Conservation (phyloP, 2,888 invertebrate species). For the Tanytarsus gracilentus region DNA sequence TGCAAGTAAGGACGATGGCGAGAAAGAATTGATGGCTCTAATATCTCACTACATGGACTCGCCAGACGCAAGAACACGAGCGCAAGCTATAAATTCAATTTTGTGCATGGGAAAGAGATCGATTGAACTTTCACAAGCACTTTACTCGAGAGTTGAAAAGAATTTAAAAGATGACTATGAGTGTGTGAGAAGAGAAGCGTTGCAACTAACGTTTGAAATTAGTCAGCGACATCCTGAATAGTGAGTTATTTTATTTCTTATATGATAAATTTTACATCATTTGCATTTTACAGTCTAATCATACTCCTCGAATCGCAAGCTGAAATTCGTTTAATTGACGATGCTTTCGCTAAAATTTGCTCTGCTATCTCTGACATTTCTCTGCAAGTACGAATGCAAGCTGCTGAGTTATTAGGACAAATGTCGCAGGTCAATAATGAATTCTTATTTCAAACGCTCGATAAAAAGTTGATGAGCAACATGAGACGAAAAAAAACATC, state of each 20-base stretch:
- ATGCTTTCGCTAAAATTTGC: slow-evolving; percentile 93
- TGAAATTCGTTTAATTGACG: slow-evolving; percentile 82
- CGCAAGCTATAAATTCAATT: slow-evolving; percentile 79
- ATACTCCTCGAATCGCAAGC: slow-evolving; percentile 66
- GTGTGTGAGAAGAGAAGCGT: slow-evolving; percentile 77
- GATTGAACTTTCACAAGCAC: slow-evolving; percentile 60
- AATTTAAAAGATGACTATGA: slow-evolving; percentile 89
- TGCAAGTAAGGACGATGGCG: slow-evolving; percentile 46
- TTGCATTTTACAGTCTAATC: slow-evolving; percentile 49
- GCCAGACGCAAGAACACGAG: slow-evolving; percentile 83
- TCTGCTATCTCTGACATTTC: slow-evolving; percentile 87
- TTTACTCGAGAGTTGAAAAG: slow-evolving; percentile 55
- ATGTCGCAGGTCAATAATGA: slow-evolving; percentile 79
- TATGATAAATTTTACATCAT: slow-evolving; percentile 20
- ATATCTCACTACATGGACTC: slow-evolving; percentile 79
- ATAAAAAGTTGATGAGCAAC: slow-evolving; percentile 95
- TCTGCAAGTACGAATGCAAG: slow-evolving; percentile 75
- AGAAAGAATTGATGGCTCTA: slow-evolving; percentile 55
- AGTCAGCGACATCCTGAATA: slow-evolving; percentile 81
- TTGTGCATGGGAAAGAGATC: slow-evolving; percentile 75
- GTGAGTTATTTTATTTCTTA: slow-evolving; percentile 43
- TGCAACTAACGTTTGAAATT: slow-evolving; percentile 76
- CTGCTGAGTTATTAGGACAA: slow-evolving; percentile 75
- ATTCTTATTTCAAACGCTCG: slow-evolving; percentile 90
- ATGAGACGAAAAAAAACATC: slow-evolving; percentile 78